Conservation (phyloP, 2,888 invertebrate genomes). For the Plebejus anna region DNA sequence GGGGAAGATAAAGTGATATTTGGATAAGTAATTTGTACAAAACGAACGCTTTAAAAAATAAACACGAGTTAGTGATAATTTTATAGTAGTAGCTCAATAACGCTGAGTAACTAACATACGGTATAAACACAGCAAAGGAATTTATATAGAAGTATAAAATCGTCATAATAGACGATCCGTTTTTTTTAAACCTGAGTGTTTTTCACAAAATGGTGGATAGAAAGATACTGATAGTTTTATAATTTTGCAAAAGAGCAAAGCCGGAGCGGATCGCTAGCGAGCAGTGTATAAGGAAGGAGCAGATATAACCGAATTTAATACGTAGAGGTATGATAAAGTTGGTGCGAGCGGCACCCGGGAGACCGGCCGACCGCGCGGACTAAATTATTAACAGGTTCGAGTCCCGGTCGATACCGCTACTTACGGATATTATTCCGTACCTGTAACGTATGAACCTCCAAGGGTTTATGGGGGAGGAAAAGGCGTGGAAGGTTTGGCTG, state of each 20-base stretch:
- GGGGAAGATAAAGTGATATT: conserved; percentile 1
- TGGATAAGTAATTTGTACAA: not conserved
- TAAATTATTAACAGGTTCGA: conserved; percentile 58
- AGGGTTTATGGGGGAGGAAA: conserved; percentile 1
- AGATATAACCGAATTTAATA: conserved; percentile 11
- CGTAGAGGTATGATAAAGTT: conserved; percentile 14
- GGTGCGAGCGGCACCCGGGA: conserved; percentile 46
- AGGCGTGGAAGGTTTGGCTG: not conserved
- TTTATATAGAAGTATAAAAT: too few species aligned
- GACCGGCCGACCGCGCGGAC: conserved; percentile 49
- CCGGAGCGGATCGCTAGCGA: too few species aligned
- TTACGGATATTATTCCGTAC: conserved; percentile 17
- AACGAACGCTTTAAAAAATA: not conserved
- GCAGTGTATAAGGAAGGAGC: not conserved
- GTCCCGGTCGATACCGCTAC: conserved; percentile 40
- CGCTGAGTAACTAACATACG: not conserved
- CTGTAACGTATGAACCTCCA: conserved; percentile 1
- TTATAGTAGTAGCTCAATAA: not conserved
- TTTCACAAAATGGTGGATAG: too few species aligned
- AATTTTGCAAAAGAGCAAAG: too few species aligned
- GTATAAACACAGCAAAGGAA: not conserved
- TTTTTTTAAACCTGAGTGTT: too few species aligned
- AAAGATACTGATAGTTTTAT: too few species aligned
- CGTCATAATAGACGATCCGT: too few species aligned
- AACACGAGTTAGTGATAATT: not conserved